Evolutionary conservation across 2,888 invertebrate species (phyloP).

Genomic region (Campopleginae sp.): DNA sequence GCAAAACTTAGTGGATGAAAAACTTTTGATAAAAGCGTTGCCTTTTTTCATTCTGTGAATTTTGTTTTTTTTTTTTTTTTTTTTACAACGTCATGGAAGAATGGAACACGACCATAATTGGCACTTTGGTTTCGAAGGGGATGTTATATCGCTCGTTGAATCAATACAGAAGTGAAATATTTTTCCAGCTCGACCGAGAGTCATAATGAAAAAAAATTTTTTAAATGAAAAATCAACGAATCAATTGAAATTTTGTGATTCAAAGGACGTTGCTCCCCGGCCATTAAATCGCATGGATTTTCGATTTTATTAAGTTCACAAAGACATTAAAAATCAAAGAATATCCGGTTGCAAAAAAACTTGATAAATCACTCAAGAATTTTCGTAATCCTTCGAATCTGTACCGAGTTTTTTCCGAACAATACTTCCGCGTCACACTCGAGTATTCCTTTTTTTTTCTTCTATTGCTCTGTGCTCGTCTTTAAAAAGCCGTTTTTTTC

Average conservation of each 20-base stretch:
- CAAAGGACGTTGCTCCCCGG: not conserved
- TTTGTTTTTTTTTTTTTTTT: constrained; percentile 8
- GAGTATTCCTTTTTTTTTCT: not conserved
- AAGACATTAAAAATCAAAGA: not conserved
- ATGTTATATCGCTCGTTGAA: constrained; percentile 18
- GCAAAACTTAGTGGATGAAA: constrained; percentile 25
- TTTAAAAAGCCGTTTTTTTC: constrained; percentile 24
- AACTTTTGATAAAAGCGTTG: constrained; percentile 19
- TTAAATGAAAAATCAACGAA: not conserved
- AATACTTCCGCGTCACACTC: constrained; percentile 13
- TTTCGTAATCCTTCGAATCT: not conserved
- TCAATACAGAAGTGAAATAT: constrained; percentile 36
- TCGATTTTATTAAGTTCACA: not conserved
- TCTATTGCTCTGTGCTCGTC: constrained; percentile 16
- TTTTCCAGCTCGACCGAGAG: not conserved
- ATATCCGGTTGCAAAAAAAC: not conserved
- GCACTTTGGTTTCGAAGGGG: constrained; percentile 26
- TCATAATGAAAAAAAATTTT: too few species aligned
- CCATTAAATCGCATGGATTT: not conserved
- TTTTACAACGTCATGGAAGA: constrained; percentile 29
- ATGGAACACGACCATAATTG: constrained; percentile 56
- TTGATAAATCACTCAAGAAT: not conserved
- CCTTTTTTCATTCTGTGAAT: not conserved
- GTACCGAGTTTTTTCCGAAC: constrained; percentile 15
- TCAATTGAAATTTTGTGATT: not conserved